Conservation (phyloP, 2,113 vertebrate species). For the Myocastor coypus region DNA sequence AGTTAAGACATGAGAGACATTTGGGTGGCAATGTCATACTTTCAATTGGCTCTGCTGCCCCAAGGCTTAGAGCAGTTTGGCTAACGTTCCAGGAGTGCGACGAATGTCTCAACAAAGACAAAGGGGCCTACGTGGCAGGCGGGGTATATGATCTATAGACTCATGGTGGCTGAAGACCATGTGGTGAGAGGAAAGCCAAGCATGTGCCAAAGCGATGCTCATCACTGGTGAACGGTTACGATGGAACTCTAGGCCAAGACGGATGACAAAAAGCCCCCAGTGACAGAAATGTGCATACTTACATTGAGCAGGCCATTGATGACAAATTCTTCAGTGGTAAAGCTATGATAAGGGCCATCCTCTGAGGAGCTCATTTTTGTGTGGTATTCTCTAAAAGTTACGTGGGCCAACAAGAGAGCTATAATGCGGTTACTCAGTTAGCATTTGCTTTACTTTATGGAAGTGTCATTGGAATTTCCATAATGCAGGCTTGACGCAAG, state of each 20-base stretch:
- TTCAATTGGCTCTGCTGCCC: not conserved
- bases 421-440: not conserved
- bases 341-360: not conserved
- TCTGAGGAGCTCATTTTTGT: not conserved
- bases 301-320: not conserved
- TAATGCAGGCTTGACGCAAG: not conserved
- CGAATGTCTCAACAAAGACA: not conserved
- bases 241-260: not conserved
- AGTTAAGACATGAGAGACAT: not conserved
- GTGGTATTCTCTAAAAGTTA: not conserved
- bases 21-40: not conserved
- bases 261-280: not conserved
- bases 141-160: not conserved
- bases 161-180: not conserved
- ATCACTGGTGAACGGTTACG: not conserved
- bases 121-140: not conserved
- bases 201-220: not conserved
- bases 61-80: not conserved
- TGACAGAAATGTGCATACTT: not conserved
- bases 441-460: not conserved
- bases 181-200: not conserved
- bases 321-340: not conserved
- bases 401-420: not conserved
- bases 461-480: not conserved
- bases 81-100: not conserved